A percentile compares a stretch with the other conserved stretches of the same genome.
Conservation (phyloP, 2,797 vertebrate genomes). For the Erethizon dorsatum region DNA sequence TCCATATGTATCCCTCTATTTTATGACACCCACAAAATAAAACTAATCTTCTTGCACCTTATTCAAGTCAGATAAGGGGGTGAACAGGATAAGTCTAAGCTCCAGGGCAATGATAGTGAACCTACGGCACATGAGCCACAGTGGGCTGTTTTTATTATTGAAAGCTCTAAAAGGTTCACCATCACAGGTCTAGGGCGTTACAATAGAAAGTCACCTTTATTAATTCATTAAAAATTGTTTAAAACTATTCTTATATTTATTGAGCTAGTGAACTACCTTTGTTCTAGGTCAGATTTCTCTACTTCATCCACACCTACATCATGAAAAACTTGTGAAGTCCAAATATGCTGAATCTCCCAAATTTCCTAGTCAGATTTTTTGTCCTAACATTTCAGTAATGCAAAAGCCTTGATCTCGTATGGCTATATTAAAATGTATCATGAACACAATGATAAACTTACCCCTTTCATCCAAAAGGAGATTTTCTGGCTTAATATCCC, state of each 20-base stretch:
- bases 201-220: background rate
- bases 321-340: background rate
- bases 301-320: background rate
- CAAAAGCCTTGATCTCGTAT: constrained; percentile 27
- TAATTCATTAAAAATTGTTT: background rate
- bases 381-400: constrained; percentile 12
- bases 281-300: constrained; percentile 22
- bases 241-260: background rate
- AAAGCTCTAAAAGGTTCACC: background rate
- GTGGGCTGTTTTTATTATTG: background rate
- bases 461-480: constrained; percentile 97
- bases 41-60: background rate
- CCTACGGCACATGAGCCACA: background rate
- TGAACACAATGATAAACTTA: constrained; percentile 82
- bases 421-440: constrained; percentile 55
- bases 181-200: background rate
- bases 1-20: background rate
- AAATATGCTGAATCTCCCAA: background rate
- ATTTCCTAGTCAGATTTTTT: background rate
- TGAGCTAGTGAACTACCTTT: background rate
- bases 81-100: background rate
- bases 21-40: background rate
- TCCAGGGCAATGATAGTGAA: background rate
- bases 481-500: constrained; percentile 99
- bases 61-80: background rate